These are phyloP conservation scores for Acanthiza pusilla DNA, from an alignment of 2,797 vertebrate species.

Conservation along the genomic window DNA sequence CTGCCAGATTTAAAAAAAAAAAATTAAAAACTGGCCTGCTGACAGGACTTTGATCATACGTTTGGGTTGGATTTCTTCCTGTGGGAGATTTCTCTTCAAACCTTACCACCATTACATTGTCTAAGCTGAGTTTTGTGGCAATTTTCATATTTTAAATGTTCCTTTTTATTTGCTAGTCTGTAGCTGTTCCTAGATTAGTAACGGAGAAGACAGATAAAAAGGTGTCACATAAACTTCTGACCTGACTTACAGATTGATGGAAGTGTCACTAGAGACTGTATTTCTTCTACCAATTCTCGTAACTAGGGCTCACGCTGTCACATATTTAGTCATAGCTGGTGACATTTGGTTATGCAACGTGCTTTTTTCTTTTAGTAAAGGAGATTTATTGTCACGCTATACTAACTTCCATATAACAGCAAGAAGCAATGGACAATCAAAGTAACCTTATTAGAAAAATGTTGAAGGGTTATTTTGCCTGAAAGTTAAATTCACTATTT, in stretches of 20 bases:
- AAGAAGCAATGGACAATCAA: not conserved
- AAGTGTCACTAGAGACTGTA: not conserved
- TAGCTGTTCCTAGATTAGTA: not conserved
- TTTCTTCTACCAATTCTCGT: not conserved
- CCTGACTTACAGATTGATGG: not conserved
- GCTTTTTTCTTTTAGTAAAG: not conserved
- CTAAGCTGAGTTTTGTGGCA: not conserved
- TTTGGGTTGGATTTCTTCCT: not conserved
- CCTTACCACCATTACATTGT: not conserved
- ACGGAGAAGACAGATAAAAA: not conserved
- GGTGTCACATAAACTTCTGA: not conserved
- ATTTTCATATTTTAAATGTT: not conserved
- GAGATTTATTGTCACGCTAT: not conserved
- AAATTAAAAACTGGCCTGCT: not conserved
- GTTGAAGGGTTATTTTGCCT: conserved; percentile 8
- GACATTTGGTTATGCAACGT: not conserved
- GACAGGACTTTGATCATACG: not conserved
- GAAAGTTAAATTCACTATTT: not conserved
- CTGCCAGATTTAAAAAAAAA: not conserved
- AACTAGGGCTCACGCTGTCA: not conserved
- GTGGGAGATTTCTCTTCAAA: conserved; percentile 5
- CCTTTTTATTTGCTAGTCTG: conserved; percentile 11
- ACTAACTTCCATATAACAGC: not conserved
- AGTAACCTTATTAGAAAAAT: conserved; percentile 5
- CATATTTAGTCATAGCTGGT: not conserved